Conservation (phyloP, 2,113 vertebrate genomes). For the Acrocephalus kingi region DNA sequence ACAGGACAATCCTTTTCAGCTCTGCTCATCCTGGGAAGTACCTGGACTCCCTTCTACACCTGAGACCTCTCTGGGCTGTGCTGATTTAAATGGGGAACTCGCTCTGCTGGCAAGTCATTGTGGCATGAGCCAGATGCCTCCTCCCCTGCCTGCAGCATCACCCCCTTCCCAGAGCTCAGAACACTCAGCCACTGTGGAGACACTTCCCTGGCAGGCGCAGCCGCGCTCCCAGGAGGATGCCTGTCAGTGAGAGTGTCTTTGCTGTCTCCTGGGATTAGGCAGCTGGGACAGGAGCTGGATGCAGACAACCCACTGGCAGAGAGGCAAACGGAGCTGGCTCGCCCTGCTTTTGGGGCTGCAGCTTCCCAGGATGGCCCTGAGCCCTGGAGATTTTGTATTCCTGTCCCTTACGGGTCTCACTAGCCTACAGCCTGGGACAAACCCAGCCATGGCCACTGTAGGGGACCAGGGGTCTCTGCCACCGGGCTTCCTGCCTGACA, state of each 20-base stretch:
- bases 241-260: background rate
- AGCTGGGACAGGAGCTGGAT: background rate
- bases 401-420: background rate
- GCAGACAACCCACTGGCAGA: background rate
- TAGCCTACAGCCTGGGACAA: background rate
- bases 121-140: background rate
- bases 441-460: rapidly evolving
- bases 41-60: background rate
- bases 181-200: rapidly evolving
- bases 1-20: background rate
- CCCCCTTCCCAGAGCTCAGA: rapidly evolving
- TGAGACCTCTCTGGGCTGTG: background rate
- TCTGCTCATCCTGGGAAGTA: background rate
- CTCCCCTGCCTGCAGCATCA: background rate
- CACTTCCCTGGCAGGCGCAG: background rate
- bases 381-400: background rate
- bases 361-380: background rate
- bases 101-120: rapidly evolving
- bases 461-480: background rate
- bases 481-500: background rate
- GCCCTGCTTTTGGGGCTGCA: background rate
- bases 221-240: rapidly evolving
- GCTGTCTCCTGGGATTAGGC: background rate
- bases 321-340: background rate
- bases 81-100: rapidly evolving